Evolutionary conservation across 2,113 vertebrate genomes (phyloP).

Genomic region (Tapirus terrestris): DNA sequence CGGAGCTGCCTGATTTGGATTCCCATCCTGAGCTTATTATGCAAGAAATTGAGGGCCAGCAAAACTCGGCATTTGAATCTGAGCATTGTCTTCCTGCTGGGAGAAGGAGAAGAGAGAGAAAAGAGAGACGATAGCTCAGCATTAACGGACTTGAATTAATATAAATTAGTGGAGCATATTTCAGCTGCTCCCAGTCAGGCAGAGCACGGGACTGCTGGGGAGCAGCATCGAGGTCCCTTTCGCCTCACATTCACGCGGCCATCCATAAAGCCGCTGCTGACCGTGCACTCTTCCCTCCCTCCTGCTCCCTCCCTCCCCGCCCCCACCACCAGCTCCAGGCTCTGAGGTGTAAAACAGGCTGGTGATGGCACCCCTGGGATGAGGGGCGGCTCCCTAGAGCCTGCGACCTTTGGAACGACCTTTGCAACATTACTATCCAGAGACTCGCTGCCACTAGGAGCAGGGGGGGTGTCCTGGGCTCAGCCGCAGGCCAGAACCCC

Average conservation of each 20-base stretch:
- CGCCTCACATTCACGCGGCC: constrained; percentile 78
- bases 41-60: background rate
- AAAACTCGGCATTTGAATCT: constrained; percentile 18
- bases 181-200: constrained; percentile 78
- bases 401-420: constrained; percentile 74
- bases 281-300: constrained; percentile 74
- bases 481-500: background rate
- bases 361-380: constrained; percentile 57
- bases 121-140: constrained; percentile 86
- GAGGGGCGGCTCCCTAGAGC: constrained; percentile 1
- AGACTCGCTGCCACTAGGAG: constrained; percentile 28
- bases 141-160: constrained; percentile 90
- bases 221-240: constrained; percentile 80
- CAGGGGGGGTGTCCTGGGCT: background rate
- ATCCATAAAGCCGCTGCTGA: constrained; percentile 86
- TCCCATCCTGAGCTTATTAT: background rate
- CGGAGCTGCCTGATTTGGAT: background rate
- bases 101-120: constrained; percentile 47
- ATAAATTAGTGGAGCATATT: constrained; percentile 86
- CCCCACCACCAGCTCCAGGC: constrained; percentile 48
- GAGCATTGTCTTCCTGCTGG: constrained; percentile 74
- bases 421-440: constrained; percentile 69
- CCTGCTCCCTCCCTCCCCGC: background rate
- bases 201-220: constrained; percentile 83
- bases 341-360: constrained; percentile 59